These are phyloP conservation scores for Cerastis leucographa DNA, from an alignment of 2,888 invertebrate species.

Conservation along the genomic window DNA sequence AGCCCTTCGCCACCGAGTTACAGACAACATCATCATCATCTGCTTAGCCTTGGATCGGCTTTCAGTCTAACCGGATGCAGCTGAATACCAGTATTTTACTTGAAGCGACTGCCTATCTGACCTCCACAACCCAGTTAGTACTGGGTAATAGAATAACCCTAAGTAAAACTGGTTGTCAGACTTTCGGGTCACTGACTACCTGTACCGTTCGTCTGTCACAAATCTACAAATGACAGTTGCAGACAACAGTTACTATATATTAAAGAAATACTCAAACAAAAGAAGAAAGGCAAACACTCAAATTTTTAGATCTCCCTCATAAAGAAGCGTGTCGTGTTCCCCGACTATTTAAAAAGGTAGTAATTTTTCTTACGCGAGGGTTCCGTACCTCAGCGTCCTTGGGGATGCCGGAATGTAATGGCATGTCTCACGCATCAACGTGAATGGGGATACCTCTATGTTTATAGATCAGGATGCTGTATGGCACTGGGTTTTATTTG, in stretches of 20 bases:
- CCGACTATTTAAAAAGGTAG: conserved; percentile 59
- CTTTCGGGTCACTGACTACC: background rate
- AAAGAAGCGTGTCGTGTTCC: conserved; percentile 45
- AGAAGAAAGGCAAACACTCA: conserved; percentile 11
- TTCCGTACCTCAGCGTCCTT: conserved; percentile 54
- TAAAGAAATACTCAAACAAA: conserved; percentile 23
- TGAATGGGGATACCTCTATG: conserved; percentile 52
- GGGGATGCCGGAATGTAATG: conserved; percentile 60
- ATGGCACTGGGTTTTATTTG: background rate
- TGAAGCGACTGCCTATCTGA: no score
- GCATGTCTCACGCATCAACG: conserved; percentile 60
- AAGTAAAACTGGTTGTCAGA: background rate
- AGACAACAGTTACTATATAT: background rate
- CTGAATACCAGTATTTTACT: no score
- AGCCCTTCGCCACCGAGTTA: no score
- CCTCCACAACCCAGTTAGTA: no score
- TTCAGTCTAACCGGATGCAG: no score
- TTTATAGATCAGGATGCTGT: conserved; percentile 63
- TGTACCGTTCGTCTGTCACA: background rate
- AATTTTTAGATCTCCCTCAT: conserved; percentile 33
- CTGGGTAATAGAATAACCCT: no score
- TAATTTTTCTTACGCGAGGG: conserved; percentile 56
- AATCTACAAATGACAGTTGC: no score
- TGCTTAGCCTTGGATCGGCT: no score
- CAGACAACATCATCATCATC: no score